phyloP scores from a whole-genome alignment of 2,113 vertebrate species.

The Cranoglanis bouderius region DNA sequence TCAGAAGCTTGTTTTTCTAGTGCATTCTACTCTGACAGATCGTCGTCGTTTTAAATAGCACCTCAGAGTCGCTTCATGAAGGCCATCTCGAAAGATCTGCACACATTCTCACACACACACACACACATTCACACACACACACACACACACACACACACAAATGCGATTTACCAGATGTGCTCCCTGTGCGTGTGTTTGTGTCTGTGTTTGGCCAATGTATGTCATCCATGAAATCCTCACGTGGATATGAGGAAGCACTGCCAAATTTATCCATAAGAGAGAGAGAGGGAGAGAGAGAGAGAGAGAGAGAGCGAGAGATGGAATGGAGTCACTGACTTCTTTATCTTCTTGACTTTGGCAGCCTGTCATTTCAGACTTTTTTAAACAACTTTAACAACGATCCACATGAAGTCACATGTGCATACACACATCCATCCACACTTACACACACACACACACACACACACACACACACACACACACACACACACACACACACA shows the following conservation, averaged over 20 bases:
- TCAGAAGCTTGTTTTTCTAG: conserved; percentile 44
- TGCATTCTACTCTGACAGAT: conserved; percentile 49
- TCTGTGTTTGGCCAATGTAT: conserved; percentile 58
- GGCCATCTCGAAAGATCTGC: conserved; percentile 23
- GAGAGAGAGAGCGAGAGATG: conserved; percentile 47
- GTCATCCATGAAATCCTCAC: conserved; percentile 61
- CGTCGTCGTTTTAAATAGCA: conserved; percentile 54
- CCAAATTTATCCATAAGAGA: conserved; percentile 50
- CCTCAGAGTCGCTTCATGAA: conserved; percentile 36
- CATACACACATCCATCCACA: conserved; percentile 27
- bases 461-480: conserved; percentile 20
- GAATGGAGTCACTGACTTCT: conserved; percentile 62
- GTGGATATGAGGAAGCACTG: conserved; percentile 59
- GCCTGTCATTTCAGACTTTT: conserved; percentile 48
- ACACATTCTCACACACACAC: conserved; percentile 20
- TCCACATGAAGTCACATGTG: conserved; percentile 42
- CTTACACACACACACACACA: conserved; percentile 23
- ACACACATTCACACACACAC: too few relatives aligned
- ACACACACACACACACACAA: conserved; percentile 24
- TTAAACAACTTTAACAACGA: neutral
- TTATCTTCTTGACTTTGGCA: conserved; percentile 66
- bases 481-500: conserved; percentile 11
- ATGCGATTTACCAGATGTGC: conserved; percentile 55
- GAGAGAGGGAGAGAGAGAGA: conserved; percentile 26
- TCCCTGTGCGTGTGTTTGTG: conserved; percentile 39